Evolutionary conservation across 2,797 vertebrate genomes (phyloP).

Genomic region (Sebastes itinus): DNA sequence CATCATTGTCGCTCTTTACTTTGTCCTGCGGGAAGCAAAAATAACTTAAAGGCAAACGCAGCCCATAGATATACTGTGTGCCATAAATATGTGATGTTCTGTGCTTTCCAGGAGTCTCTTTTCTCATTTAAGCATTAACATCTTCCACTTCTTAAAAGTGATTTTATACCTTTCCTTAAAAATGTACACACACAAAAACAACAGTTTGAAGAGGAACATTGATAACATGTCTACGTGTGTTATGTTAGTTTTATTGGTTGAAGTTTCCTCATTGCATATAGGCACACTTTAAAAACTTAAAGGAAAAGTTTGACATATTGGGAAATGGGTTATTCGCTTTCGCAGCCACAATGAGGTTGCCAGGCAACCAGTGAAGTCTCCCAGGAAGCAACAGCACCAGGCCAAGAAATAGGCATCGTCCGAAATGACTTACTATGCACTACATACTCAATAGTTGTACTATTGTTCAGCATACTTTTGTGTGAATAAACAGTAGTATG

Average conservation of each 20-base stretch:
- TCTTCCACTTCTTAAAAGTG: background rate
- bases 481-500: background rate
- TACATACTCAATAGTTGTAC: background rate
- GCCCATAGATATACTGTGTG: background rate
- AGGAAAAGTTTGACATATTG: background rate
- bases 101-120: background rate
- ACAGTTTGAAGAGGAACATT: background rate
- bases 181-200: background rate
- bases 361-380: background rate
- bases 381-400: background rate
- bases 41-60: background rate
- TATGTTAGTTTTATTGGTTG: background rate
- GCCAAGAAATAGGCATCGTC: background rate
- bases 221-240: background rate
- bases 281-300: background rate
- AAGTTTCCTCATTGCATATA: background rate
- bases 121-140: background rate
- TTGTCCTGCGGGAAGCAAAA: background rate
- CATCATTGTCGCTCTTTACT: conserved; percentile 18
- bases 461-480: background rate
- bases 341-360: background rate
- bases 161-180: background rate
- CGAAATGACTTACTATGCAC: background rate
- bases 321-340: background rate
- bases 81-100: background rate